Base-by-base conservation (phyloP, 2,888 invertebrate species). In the Xestobium rufovillosum region DNA sequence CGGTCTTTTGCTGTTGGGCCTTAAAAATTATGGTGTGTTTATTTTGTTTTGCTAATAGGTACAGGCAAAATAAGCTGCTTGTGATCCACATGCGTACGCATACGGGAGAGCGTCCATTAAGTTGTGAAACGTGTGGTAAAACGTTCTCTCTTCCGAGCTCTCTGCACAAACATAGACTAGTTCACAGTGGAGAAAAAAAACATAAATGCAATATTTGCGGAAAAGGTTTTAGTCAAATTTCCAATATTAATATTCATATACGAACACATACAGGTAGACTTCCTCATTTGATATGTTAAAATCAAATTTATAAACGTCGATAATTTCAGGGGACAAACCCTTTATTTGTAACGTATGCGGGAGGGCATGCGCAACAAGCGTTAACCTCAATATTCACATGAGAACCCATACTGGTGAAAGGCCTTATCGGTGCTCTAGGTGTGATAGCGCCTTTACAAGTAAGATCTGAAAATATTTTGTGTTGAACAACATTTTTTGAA, bases 41-140 rank as follows among this genome's bases (percentile, higher is more conserved):
- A 13, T 27, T 27, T 3, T 10, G 11, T 2, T 34, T 16, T 28
- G 30, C 29, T 51, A 53, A 17, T 41, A 61, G 60, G 19, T 66
- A 63, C 43, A 57, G 55, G 43, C 58, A 60, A 35, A 58, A 60
- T 39, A 63, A 62, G 44, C 49, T 59, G 26, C 41, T 65, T 4
- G 32, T 52, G 6, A 47, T 60, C 14, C 66, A 66, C 46, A 53
- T 64, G 54, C 43, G 64, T 25, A 54, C 54, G 3, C 66, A 66
- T 47, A 63, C 63, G 2, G 66, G 66, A 3, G 63, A 65, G 43
- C 44, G 61, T 28, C 64, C 65, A 4, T 45, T 61, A 9, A 60
- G 50, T 43, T 66, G 66, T 43, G 62, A 63, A 37, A 56, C 60
- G 14, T 66, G 66, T 38, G 57, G 57, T 4, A 56, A 57, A 34